phyloP scores from a whole-genome alignment of 2,113 vertebrate species.

The Pelusios castaneus region DNA sequence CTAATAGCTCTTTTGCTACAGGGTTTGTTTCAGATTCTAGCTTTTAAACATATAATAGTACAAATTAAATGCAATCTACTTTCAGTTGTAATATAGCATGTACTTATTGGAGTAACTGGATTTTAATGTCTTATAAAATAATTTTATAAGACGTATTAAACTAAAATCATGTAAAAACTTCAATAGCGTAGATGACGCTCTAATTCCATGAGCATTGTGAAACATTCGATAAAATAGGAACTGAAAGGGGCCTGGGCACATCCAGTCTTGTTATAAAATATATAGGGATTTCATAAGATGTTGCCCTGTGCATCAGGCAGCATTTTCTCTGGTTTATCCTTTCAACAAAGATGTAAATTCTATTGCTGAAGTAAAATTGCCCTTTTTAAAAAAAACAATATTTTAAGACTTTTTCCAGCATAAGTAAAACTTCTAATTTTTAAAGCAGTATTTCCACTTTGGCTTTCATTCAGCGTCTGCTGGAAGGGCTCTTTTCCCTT shows the following conservation, averaged over 20 bases:
- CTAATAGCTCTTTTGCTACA: background rate
- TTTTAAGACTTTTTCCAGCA: background rate
- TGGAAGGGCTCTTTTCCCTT: background rate
- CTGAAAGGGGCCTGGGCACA: constrained; percentile 46
- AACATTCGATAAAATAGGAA: constrained; percentile 66
- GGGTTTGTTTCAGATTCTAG: background rate
- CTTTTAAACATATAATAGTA: background rate
- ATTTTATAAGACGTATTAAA: constrained; percentile 30
- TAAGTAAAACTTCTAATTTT: background rate
- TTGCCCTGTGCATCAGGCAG: background rate
- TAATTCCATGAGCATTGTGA: constrained; percentile 60
- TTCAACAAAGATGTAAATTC: background rate
- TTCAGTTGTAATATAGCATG: background rate
- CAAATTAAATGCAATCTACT: background rate
- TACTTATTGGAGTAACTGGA: background rate
- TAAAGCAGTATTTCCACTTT: rapidly evolving
- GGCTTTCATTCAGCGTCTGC: rapidly evolving
- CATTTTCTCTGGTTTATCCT: constrained; percentile 28
- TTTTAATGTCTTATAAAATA: background rate
- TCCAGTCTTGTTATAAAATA: background rate
- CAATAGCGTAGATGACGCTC: constrained; percentile 48
- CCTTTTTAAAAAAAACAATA: rapidly evolving
- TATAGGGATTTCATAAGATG: too few species aligned
- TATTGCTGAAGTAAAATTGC: background rate
- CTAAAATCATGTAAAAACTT: constrained; percentile 3